Conservation (phyloP, 2,113 vertebrate genomes). For the Gymnarchus niloticus region DNA sequence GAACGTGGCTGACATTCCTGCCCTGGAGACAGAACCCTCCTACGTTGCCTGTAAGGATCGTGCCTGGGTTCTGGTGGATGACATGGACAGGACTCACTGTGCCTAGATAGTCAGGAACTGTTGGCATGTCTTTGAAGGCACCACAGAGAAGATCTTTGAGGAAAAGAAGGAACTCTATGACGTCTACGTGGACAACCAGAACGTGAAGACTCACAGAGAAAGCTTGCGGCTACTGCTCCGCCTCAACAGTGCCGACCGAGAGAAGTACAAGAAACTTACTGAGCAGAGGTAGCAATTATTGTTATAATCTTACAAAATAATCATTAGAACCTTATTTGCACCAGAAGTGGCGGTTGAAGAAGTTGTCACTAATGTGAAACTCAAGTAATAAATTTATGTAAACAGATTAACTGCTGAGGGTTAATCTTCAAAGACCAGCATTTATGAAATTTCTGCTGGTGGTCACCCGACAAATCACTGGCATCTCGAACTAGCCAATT, state of each 20-base stretch:
- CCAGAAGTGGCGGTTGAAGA: too few relatives aligned
- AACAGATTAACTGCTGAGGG: too few relatives aligned
- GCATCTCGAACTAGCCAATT: too few relatives aligned
- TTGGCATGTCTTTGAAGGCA: slow-evolving; percentile 68
- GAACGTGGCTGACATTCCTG: slow-evolving; percentile 88
- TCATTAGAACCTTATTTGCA: too few relatives aligned
- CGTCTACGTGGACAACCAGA: slow-evolving; percentile 94
- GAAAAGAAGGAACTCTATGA: slow-evolving; percentile 91
- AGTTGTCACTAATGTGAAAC: too few relatives aligned
- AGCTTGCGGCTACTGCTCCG: slow-evolving; percentile 82
- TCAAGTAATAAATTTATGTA: too few relatives aligned
- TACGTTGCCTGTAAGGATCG: slow-evolving; percentile 93
- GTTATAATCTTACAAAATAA: too few relatives aligned
- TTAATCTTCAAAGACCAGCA: too few relatives aligned
- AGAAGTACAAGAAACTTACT: slow-evolving; percentile 88
- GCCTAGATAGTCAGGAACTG: not conserved
- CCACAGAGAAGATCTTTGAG: slow-evolving; percentile 97
- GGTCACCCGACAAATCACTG: too few relatives aligned
- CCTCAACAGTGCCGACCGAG: slow-evolving; percentile 81
- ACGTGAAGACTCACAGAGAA: slow-evolving; percentile 86
- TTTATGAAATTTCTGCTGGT: too few relatives aligned
- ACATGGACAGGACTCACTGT: too few relatives aligned
- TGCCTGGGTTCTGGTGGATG: too few relatives aligned
- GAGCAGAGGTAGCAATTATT: slow-evolving; percentile 94
- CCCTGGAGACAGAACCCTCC: slow-evolving; percentile 84